Evolutionary conservation across 2,888 invertebrate genomes (phyloP), one percentile per base, ranked within the genome.

Genomic region (Falcaria lacertinaria): DNA sequence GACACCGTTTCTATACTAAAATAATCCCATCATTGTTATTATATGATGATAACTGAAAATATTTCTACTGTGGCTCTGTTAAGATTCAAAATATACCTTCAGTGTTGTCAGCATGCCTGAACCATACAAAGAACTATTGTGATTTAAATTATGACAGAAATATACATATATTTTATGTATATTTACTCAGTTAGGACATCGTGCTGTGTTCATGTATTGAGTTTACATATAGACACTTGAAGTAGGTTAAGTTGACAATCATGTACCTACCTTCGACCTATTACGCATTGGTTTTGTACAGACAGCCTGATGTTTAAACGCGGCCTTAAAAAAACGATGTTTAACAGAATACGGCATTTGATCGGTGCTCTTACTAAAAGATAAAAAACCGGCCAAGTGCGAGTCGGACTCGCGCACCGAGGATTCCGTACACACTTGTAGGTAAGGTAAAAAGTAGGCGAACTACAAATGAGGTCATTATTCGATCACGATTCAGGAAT

Each of bases 1-100:
- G 52, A 51, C 55, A 60, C 60, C 58, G 64, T 66, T 65, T 60
- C 64, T 64, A 64, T 68, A 68, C 60, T 64, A 57, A 51, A 58
- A 53, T 52, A 57, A 52, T 77, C 79, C 71, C 77, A 79, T 66
- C 64, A 64, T 72, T 70, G 69, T 52, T 46, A 42, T 51, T 45
- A 11, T 7, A 11, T 11, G 50, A 52, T 63, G 54, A 57, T 52
- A 56, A 57, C 48, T 53, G 48, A 45, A 49, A 48, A 49, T 43
- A 45, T 45, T 47, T 41, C 43, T 52, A 45, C 49, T 47, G 48
- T 56, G 52, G 50, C 49, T 50, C 47, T 28, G 3, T 28, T 28
- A 28, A 11, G 28, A 28, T 28, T 28, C 28, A 37, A 22, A 37
- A 14, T 15, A 13, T 22, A 16, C 13, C 4, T 14, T 14, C 8